Conservation (phyloP, 2,113 vertebrate genomes). For the Eleginops maclovinus region DNA sequence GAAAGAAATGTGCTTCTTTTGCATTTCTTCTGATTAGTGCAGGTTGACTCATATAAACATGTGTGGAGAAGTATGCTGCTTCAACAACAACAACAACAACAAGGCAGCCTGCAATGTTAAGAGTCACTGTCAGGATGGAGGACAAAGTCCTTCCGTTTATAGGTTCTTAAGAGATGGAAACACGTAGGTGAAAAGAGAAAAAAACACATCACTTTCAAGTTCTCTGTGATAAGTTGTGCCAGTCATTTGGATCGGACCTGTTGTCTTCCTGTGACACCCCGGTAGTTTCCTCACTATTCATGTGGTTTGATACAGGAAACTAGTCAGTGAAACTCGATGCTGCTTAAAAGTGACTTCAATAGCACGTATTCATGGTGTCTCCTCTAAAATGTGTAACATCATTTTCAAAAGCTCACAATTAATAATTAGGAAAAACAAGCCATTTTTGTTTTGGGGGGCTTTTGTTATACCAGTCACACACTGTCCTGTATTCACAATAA, state of each 20-base stretch:
- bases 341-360: slow-evolving; percentile 51
- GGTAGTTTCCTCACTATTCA: slow-evolving; percentile 68
- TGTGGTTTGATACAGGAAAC: slow-evolving; percentile 77
- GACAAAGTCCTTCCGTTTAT: neutral
- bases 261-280: slow-evolving; percentile 63
- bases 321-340: slow-evolving; percentile 28
- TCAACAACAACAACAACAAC: neutral
- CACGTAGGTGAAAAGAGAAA: slow-evolving; percentile 55
- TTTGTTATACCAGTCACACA: too few species aligned
- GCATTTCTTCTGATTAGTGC: neutral
- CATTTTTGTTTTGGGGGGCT: too few species aligned
- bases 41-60: slow-evolving; percentile 15
- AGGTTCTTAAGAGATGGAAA: slow-evolving; percentile 51
- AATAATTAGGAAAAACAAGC: neutral
- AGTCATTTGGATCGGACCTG: slow-evolving; percentile 55
- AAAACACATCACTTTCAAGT: slow-evolving; percentile 53
- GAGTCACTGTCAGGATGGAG: neutral
- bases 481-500: too few species aligned
- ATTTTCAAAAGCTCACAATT: neutral
- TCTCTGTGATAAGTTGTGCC: slow-evolving; percentile 17
- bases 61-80: slow-evolving; percentile 6
- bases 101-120: neutral
- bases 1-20: neutral
- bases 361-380: neutral
- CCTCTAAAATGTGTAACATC: neutral